phyloP scores from a whole-genome alignment of 2,888 invertebrate species.

The Eledone cirrhosa region DNA sequence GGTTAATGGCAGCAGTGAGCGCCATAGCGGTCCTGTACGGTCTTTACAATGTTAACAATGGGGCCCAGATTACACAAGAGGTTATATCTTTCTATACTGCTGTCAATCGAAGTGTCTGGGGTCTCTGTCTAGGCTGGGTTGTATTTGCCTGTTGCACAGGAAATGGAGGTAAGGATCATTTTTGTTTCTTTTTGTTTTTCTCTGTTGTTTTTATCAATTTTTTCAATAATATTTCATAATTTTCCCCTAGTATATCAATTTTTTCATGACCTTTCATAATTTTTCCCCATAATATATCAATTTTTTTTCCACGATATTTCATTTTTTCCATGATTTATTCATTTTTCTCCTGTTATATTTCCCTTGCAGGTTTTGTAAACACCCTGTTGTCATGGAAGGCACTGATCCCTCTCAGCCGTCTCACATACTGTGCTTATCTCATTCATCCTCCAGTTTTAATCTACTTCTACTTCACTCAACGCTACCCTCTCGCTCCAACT shows the following conservation, averaged over 20 bases:
- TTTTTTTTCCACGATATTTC: too few species aligned
- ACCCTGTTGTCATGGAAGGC: slow-evolving; percentile 83
- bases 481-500: slow-evolving; percentile 28
- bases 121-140: slow-evolving; percentile 69
- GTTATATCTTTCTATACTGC: slow-evolving; percentile 65
- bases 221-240: too few species aligned
- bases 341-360: slow-evolving; percentile 32
- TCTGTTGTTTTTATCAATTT: too few species aligned
- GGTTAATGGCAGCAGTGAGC: slow-evolving; percentile 53
- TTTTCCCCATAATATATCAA: too few species aligned
- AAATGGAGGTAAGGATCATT: slow-evolving; percentile 68
- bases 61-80: slow-evolving; percentile 40
- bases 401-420: slow-evolving; percentile 85
- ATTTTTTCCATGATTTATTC: too few species aligned
- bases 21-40: slow-evolving; percentile 62
- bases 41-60: slow-evolving; percentile 54
- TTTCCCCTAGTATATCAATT: too few species aligned
- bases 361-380: slow-evolving; percentile 75
- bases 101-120: slow-evolving; percentile 69
- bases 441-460: slow-evolving; percentile 46
- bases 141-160: slow-evolving; percentile 70
- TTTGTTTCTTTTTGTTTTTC: too few species aligned
- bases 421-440: slow-evolving; percentile 93
- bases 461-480: slow-evolving; percentile 27
- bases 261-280: too few species aligned